Evolutionary conservation across 2,888 invertebrate genomes (phyloP).

Genomic region (Petrolisthes cinctipes): DNA sequence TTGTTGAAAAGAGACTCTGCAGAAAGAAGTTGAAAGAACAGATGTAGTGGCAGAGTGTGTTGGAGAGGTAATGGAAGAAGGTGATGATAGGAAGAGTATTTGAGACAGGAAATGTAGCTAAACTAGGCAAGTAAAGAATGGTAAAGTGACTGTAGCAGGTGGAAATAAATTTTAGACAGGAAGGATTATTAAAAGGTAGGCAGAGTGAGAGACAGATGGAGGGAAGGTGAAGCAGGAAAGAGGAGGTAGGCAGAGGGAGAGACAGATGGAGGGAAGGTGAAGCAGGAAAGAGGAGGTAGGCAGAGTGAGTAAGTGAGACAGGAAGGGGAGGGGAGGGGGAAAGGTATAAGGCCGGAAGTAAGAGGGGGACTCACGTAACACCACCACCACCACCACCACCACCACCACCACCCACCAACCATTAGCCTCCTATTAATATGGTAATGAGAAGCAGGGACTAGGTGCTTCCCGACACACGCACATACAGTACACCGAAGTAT

Average conservation of each 20-base stretch:
- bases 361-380: neutral
- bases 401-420: neutral
- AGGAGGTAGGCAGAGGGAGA: neutral
- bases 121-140: too few relatives aligned
- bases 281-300: neutral
- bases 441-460: neutral
- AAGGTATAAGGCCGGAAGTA: neutral
- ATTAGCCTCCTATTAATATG: slow-evolving; percentile 6
- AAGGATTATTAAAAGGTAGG: neutral
- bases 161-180: too few relatives aligned
- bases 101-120: too few relatives aligned
- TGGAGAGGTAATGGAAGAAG: too few relatives aligned
- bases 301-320: neutral
- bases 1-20: too few relatives aligned
- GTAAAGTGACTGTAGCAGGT: too few relatives aligned
- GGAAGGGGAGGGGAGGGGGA: neutral
- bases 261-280: neutral
- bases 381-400: neutral
- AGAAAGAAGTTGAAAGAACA: too few relatives aligned
- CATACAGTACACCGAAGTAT: neutral
- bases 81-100: too few relatives aligned
- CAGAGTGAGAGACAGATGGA: neutral
- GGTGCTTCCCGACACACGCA: neutral
- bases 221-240: neutral
- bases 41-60: too few relatives aligned